Base-by-base conservation (phyloP, 2,888 invertebrate genomes). In the Hipparchia sbordonii region DNA sequence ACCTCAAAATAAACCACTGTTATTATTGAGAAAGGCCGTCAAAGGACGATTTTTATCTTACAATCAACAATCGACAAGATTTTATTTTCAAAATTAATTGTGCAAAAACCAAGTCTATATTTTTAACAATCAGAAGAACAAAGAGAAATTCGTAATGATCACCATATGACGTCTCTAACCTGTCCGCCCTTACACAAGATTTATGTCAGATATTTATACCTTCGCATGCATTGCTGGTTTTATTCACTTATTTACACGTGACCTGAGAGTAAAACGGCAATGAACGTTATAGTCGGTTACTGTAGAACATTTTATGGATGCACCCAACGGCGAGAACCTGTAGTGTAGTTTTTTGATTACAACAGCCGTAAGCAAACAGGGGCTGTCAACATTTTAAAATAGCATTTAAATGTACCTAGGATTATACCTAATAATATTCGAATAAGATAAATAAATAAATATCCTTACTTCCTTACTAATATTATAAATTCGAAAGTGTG, bases 91-190 rank as follows among this genome's bases (percentile, higher is more conserved):
- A 77, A 76, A 80, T 76, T 78, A 78, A 78, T 74, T 74, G 73
- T 74, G 74, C 76, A 77, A 77, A 76, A 74, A 77, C 66, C 65
- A 65, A 67, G 56, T 46, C 70, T 69, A 61, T 63, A 60, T 74
- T 77, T 86, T 87, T 84, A 88, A 85, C 86, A 85, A 88, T 84
- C 83, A 80, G 84, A 88, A 88, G 88, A 91, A 90, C 90, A 90
- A 90, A 87, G 88, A 88, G 83, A 85, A 84, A 87, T 88, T 89
- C 86, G 86, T 86, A 85, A 86, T 85, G 84, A 85, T 85, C 89
- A 81, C 92, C 90, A 89, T 91, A 91, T 91, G 92, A 90, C 88
- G 90, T 89, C 89, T 81, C 81, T 79, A 82, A 83, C 78, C 82
- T 84, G 83, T 84, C 86, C 84, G 85, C 85, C 86, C 84, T 84